These are phyloP conservation scores for Leontopithecus rosalia DNA, from an alignment of 2,797 vertebrate species.

Conservation along the genomic window DNA sequence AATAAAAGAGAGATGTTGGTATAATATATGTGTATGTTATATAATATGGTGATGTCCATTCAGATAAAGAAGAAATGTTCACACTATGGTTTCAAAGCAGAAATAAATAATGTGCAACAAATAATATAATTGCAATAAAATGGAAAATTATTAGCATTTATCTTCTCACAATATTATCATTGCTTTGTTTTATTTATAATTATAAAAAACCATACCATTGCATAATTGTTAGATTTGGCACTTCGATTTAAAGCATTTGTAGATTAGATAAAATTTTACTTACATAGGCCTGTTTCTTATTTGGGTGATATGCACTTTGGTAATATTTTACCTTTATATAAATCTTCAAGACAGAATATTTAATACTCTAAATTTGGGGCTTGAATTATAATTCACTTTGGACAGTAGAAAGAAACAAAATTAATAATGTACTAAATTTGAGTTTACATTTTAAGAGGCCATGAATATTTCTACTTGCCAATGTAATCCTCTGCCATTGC, in stretches of 20 bases:
- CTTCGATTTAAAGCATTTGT: background rate
- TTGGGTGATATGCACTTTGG: background rate
- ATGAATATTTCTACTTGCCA: background rate
- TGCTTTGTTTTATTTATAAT: background rate
- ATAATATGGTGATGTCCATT: background rate
- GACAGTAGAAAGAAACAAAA: background rate
- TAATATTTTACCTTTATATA: background rate
- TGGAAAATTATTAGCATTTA: background rate
- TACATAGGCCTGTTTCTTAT: background rate
- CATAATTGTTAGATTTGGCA: background rate
- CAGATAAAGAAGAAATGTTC: background rate
- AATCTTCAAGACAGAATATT: background rate
- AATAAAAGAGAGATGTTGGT: background rate
- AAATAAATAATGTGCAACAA: background rate
- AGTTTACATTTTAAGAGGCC: background rate
- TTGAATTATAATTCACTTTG: background rate
- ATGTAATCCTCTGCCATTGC: background rate
- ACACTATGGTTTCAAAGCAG: background rate
- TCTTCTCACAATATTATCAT: background rate
- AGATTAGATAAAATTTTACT: background rate
- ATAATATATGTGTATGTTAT: no score
- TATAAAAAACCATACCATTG: background rate
- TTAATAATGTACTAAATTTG: background rate
- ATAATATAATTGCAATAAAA: background rate
- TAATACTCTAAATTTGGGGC: background rate